A percentile compares a stretch with the other conserved stretches of the same genome.
Conservation (phyloP, 1,140 invertebrate genomes). For the Homalodisca vitripennis region DNA sequence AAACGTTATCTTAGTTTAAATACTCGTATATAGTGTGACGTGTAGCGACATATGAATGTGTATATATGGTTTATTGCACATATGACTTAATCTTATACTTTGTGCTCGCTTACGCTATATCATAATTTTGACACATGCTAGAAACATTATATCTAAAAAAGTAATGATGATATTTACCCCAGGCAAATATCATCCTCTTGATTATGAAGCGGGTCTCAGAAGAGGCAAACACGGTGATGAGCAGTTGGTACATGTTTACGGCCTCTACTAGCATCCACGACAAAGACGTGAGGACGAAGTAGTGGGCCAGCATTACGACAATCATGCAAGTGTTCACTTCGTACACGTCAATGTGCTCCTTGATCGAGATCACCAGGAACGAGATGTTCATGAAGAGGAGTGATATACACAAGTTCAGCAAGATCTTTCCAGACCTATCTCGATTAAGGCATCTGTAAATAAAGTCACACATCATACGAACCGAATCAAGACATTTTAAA, state of each 20-base stretch:
- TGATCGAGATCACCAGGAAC: conserved; percentile 50
- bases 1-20: too few relatives aligned
- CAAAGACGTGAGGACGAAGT: conserved; percentile 47
- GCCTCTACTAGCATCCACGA: conserved; percentile 58
- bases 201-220: conserved; percentile 54
- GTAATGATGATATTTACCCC: conserved; percentile 53
- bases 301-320: conserved; percentile 39
- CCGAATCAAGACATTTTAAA: conserved; percentile 24
- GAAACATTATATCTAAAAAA: too few relatives aligned
- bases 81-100: too few relatives aligned
- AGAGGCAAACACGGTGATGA: conserved; percentile 55
- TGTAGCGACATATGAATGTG: too few relatives aligned
- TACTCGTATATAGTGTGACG: neutral
- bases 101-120: too few relatives aligned
- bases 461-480: too few relatives aligned
- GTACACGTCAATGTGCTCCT: conserved; percentile 35
- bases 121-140: too few relatives aligned
- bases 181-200: conserved; percentile 53
- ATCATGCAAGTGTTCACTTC: conserved; percentile 28
- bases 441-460: conserved; percentile 50
- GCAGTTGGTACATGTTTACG: conserved; percentile 55
- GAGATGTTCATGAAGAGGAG: conserved; percentile 52
- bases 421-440: conserved; percentile 55
- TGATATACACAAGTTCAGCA: conserved; percentile 54
- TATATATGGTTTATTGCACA: too few relatives aligned